Conservation (phyloP, 2,888 invertebrate species). For the Ephialtes manifestator region DNA sequence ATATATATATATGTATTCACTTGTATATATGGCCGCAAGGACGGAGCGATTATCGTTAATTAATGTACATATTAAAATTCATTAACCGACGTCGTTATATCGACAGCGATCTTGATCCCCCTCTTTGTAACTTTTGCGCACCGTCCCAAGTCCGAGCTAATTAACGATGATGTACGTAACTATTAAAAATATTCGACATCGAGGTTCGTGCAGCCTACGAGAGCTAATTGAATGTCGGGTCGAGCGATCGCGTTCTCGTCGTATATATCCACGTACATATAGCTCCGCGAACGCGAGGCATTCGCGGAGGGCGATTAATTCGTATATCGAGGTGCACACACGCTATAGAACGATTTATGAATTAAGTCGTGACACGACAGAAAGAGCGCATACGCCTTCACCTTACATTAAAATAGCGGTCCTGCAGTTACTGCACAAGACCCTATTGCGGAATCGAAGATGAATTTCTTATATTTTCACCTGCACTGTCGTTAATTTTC, state of each 20-base stretch:
- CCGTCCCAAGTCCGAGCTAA: slow-evolving; percentile 62
- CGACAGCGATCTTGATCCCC: slow-evolving; percentile 71
- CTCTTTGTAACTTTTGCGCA: slow-evolving; percentile 36
- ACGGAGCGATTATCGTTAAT: slow-evolving; percentile 70
- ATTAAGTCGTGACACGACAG: slow-evolving; percentile 45
- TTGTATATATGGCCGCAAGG: slow-evolving; percentile 47
- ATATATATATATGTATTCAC: slow-evolving; percentile 26
- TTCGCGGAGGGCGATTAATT: slow-evolving; percentile 55
- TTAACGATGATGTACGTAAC: slow-evolving; percentile 71
- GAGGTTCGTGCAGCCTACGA: slow-evolving; percentile 60
- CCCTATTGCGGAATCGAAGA: too few relatives aligned
- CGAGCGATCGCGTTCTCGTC: slow-evolving; percentile 60
- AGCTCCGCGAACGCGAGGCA: slow-evolving; percentile 21
- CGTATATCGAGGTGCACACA: slow-evolving; percentile 40
- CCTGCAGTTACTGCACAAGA: too few relatives aligned
- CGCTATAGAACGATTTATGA: slow-evolving; percentile 34
- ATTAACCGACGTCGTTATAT: slow-evolving; percentile 71
- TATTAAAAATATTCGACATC: slow-evolving; percentile 71
- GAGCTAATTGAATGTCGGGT: slow-evolving; percentile 66
- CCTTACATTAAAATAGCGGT: neutral
- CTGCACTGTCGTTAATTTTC: too few relatives aligned
- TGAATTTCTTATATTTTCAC: too few relatives aligned
- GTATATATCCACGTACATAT: slow-evolving; percentile 11
- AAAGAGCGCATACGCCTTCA: slow-evolving; percentile 3
- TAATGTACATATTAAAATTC: slow-evolving; percentile 74